Base-by-base conservation (phyloP, 2,113 vertebrate species). In the Scartelaos histophorus region DNA sequence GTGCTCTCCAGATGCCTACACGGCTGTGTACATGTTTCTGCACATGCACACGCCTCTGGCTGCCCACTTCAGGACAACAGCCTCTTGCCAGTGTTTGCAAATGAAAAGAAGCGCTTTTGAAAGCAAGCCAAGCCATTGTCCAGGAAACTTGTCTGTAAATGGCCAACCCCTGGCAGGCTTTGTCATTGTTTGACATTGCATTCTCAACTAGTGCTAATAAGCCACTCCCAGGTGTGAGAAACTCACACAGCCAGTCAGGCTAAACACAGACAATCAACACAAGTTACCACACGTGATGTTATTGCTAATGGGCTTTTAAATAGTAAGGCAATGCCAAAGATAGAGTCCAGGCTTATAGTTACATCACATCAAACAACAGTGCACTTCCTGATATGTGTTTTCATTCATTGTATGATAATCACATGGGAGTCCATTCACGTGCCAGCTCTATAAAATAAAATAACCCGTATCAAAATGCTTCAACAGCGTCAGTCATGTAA, bases 161-260 rank as follows among this genome's bases (percentile, higher is more conserved):
- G 78, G 72, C 47, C 76, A 87, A 69, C 69, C 69, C 13, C 16
- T 75, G 76, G 75, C 78, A 78, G 72, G 34, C 64, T 82, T 80
- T 89, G 89, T 84, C 82, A 85, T 87, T 89, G 85, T 89, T 74
- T 81, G 90, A 88, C 89, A 90, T 88, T 88, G 87, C 78, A 82
- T 82, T 85, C 76, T 78, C 71, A 86, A 68, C 82, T 53, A 24
- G 80, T 84, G 87, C 73, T 85, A 89, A 89, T 85, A 77, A 86
- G 82, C 85, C 86, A 81, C 79, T 85, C 78, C 88, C 71, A 87
- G 84, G 85, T 90, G 84, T 76, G 53, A 72, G 66, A 87, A 90
- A 85, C 74, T 85, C 77, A 75, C 80, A 71, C 71, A 85, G 65
- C 87, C 71, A 81, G 85, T 78, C 71, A 70, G 69, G 71, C 65